Conservation (phyloP, 2,113 vertebrate species). For the Boleophthalmus pectinirostris region DNA sequence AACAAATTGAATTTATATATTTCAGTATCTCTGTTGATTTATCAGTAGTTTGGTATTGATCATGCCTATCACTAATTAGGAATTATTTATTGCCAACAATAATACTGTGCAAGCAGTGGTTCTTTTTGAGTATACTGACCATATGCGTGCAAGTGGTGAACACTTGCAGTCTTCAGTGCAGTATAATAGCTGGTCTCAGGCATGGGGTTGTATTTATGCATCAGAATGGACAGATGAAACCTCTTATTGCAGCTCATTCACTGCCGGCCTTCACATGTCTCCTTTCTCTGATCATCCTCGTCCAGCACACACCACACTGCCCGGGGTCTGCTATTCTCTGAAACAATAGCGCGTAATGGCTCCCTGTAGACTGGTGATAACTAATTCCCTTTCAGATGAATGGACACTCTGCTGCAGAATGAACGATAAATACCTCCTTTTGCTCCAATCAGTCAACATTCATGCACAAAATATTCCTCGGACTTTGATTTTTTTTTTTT, state of each 20-base stretch:
- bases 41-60: too few relatives aligned
- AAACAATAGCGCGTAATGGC: conserved; percentile 70
- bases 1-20: too few relatives aligned
- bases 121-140: not conserved
- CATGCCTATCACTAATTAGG: too few relatives aligned
- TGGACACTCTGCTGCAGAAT: conserved; percentile 51
- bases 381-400: conserved; percentile 64
- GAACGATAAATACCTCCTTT: conserved; percentile 50
- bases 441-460: conserved; percentile 48
- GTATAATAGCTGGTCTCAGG: conserved; percentile 2
- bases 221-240: conserved; percentile 35
- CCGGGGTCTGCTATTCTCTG: conserved; percentile 59
- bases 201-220: conserved; percentile 28
- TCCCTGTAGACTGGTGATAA: conserved; percentile 69
- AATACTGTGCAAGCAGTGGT: not conserved
- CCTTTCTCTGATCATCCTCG: conserved; percentile 52
- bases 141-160: not conserved
- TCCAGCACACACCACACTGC: conserved; percentile 65
- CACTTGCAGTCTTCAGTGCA: not conserved
- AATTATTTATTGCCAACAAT: too few relatives aligned
- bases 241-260: conserved; percentile 29
- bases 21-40: too few relatives aligned
- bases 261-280: conserved; percentile 29
- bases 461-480: conserved; percentile 29
- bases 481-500: conserved; percentile 28